phyloP scores from a whole-genome alignment of 92 coral and sea anemone genomes.

The Zoanthus solanderi region DNA sequence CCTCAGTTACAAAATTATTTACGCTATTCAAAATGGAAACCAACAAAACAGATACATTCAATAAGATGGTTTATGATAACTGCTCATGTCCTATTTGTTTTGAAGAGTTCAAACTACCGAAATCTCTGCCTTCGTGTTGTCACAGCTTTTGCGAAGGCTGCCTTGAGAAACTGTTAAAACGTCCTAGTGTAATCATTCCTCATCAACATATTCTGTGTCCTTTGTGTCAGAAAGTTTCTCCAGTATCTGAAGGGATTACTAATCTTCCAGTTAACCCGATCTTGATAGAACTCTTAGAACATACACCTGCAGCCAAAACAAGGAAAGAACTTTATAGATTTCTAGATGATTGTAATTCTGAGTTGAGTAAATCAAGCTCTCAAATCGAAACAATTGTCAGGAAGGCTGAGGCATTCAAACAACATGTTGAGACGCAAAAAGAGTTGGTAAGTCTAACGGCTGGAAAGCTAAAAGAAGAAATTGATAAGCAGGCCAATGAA shows the following conservation, averaged over 20 bases:
- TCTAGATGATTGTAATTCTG: neutral
- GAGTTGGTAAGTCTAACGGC: neutral
- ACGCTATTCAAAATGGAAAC: neutral
- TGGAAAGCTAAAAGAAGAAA: neutral
- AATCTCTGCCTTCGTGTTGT: conserved; percentile 1
- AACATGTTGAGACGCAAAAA: neutral
- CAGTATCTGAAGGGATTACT: neutral
- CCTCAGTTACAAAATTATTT: neutral
- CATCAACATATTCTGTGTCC: neutral
- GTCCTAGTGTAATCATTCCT: neutral
- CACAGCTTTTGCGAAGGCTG: conserved; percentile 8
- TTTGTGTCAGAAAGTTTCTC: conserved; percentile 6
- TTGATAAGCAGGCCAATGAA: neutral
- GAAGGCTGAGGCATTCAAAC: neutral
- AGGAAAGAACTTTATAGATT: conserved; percentile 1
- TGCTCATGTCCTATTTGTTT: conserved; percentile 15
- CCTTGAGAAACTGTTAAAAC: neutral
- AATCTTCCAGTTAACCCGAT: neutral
- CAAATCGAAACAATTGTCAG: neutral
- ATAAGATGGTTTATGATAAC: neutral
- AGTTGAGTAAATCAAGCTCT: neutral
- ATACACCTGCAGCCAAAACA: neutral
- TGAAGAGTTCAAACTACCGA: conserved; percentile 16
- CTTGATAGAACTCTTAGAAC: neutral
- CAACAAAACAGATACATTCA: neutral